A percentile compares a stretch with the other conserved stretches of the same genome.
Conservation (phyloP, 2,888 invertebrate species). For the Apotomis betuletana region DNA sequence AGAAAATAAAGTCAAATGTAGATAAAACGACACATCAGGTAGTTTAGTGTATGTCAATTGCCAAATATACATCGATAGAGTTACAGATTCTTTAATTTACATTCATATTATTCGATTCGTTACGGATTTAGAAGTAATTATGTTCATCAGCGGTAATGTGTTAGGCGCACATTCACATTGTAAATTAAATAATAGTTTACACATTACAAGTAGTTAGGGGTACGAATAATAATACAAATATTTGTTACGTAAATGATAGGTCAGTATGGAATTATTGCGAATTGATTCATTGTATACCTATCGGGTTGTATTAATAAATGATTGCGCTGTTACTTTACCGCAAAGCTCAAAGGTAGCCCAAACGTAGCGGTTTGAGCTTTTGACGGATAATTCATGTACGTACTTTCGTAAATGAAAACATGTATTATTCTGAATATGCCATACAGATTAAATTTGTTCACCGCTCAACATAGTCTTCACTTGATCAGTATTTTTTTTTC, state of each 20-base stretch:
- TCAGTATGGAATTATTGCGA: conserved; percentile 46
- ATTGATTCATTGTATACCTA: conserved; percentile 42
- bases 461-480: no score
- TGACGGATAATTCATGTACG: background rate
- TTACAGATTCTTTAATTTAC: conserved; percentile 24
- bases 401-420: background rate
- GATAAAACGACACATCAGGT: conserved; percentile 30
- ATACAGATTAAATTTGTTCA: background rate
- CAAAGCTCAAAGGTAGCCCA: conserved; percentile 13
- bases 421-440: background rate
- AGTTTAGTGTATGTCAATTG: conserved; percentile 73
- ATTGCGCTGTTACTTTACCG: conserved; percentile 3
- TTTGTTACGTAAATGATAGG: conserved; percentile 48
- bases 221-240: conserved; percentile 45
- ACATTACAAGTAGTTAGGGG: conserved; percentile 40
- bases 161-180: conserved; percentile 21
- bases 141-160: conserved; percentile 25
- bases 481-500: no score
- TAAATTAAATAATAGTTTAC: conserved; percentile 39
- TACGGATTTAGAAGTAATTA: conserved; percentile 32
- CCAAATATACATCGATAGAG: conserved; percentile 63
- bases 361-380: conserved; percentile 26
- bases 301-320: conserved; percentile 20
- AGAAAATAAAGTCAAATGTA: conserved; percentile 57
- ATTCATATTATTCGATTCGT: conserved; percentile 23